Evolutionary conservation across 2,797 vertebrate species (phyloP), one percentile per base, ranked within the genome.

Genomic region (Nyctalus aviator): DNA sequence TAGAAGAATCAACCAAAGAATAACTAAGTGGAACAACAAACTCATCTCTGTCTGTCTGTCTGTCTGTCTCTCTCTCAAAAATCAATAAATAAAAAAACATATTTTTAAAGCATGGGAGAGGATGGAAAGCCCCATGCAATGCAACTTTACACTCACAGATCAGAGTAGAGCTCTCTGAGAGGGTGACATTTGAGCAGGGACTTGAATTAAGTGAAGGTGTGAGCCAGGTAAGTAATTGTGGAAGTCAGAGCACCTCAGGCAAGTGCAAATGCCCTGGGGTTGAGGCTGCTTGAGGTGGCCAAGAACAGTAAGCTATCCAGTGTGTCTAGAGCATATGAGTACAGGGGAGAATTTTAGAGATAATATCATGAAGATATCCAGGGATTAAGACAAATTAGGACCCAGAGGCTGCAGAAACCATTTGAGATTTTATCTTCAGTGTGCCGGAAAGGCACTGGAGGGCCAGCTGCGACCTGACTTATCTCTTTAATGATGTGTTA

Each of bases 71-170:
- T 66, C n/a, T 20, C 66, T 32, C n/a, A 68, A 35, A 69, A 69
- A 23, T 37, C 20, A 37, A 69, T 9, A 9, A 35, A 68, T 68
- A 68, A 68, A 35, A 35, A 20, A 68, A 68, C 18, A 32, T 2
- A 32, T 2, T 20, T 66, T n/a, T 50, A 37, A 27, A 59, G 59
- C 21, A 79, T 5, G 12, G 18, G 21, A 12, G 6, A 5, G 2
- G 10, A 25, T 9, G 18, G 15, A 55, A n/a, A 32, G 6, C 13
- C 18, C 50, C 4, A 30, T 3, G 0, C 0, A 0, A 25, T 59
- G 21, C 3, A 35, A 4, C 27, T 53, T 48, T 44, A 57, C 27
- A 27, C 23, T 62, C 18, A 20, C 5, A 1, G 30, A n/a, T 37
- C 21, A 55, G 9, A 57, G 55, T 53, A 27, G n/a, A 13, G 6